Conservation (phyloP, 2,113 vertebrate species). For the Nothocercus nigrocapillus region DNA sequence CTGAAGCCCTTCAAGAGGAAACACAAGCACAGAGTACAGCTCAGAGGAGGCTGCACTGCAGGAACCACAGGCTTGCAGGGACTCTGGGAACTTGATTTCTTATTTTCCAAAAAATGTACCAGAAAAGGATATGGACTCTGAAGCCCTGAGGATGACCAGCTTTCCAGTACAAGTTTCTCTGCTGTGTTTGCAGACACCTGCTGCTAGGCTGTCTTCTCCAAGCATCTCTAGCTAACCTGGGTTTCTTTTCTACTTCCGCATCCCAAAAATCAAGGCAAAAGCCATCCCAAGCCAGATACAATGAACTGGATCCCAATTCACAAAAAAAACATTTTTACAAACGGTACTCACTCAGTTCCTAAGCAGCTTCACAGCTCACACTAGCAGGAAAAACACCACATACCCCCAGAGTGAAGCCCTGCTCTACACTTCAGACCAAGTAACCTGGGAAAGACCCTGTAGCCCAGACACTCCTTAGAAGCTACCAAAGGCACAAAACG, state of each 20-base stretch:
- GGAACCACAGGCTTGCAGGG: constrained; percentile 5
- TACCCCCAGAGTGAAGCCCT: background rate
- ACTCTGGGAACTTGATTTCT: background rate
- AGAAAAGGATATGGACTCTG: background rate
- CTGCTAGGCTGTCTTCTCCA: background rate
- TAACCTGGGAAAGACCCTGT: background rate
- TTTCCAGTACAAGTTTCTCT: background rate
- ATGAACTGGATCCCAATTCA: background rate
- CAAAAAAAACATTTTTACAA: background rate
- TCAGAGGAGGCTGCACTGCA: background rate
- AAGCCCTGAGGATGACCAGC: background rate
- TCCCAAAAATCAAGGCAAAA: background rate
- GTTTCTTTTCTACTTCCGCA: background rate
- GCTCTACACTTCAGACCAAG: background rate
- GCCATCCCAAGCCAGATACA: background rate
- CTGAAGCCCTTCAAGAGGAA: background rate
- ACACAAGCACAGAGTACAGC: background rate
- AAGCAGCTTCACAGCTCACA: background rate
- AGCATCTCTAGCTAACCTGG: background rate
- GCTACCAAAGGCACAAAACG: background rate
- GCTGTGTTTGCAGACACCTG: background rate
- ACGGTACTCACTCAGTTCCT: background rate
- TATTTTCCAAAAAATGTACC: background rate
- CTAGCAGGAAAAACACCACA: background rate
- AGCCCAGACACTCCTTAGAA: background rate